Percentiles rank a stretch among this genome's conserved stretches.
Conservation (phyloP, 2,888 invertebrate species). For the Stegophylla sp. region DNA sequence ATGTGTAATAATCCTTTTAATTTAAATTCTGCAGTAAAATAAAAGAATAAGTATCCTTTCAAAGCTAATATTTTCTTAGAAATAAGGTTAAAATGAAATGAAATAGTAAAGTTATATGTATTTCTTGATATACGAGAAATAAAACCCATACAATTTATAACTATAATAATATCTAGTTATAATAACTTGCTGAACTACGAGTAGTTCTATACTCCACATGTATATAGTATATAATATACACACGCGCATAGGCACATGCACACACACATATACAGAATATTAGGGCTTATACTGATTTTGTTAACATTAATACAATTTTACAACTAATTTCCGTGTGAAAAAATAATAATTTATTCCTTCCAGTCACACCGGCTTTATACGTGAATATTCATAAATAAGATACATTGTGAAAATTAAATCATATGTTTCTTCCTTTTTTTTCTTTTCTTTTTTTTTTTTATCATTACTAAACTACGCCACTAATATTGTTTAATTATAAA, state of each 20-base stretch:
- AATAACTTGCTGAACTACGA: neutral
- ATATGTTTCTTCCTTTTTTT: neutral
- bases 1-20: neutral
- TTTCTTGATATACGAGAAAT: neutral
- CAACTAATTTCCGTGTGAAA: constrained; percentile 34
- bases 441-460: neutral
- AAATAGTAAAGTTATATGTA: neutral
- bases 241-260: neutral
- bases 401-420: neutral
- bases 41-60: neutral
- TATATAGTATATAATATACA: neutral
- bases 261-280: neutral
- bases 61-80: neutral
- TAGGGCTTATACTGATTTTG: neutral
- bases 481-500: constrained; percentile 39
- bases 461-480: neutral
- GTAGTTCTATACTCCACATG: neutral
- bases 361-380: neutral
- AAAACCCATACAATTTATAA: neutral
- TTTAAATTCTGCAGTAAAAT: neutral
- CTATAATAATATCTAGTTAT: constrained; percentile 14
- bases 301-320: constrained; percentile 4
- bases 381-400: neutral
- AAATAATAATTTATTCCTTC: neutral
- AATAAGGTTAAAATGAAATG: neutral